Percentiles rank a stretch among this genome's conserved stretches.
Evolutionary conservation across 2,797 vertebrate genomes (phyloP).

Genomic region (Sebastes trivittatus): DNA sequence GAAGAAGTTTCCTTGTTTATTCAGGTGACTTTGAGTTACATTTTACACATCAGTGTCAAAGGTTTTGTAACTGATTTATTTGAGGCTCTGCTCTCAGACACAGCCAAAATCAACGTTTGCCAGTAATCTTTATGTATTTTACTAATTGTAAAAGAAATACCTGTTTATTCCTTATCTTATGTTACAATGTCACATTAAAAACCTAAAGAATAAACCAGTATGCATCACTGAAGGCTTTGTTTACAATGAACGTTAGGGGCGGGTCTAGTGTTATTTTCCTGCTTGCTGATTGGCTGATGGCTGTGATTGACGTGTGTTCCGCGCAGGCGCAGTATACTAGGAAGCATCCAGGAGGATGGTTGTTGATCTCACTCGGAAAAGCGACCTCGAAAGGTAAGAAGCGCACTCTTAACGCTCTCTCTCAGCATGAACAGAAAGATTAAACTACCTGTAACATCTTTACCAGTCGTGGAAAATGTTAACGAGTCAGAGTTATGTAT

Average conservation of each 20-base stretch:
- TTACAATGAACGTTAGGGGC: conserved; percentile 38
- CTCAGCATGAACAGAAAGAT: background rate
- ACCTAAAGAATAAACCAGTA: background rate
- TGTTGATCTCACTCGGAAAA: conserved; percentile 5
- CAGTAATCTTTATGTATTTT: background rate
- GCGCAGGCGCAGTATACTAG: conserved; percentile 51
- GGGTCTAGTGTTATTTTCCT: background rate
- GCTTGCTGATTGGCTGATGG: conserved; percentile 47
- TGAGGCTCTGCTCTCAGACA: background rate
- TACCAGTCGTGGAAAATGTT: fast-evolving
- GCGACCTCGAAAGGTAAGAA: conserved; percentile 50
- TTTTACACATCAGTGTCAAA: background rate
- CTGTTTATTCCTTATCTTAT: background rate
- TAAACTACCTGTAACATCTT: fast-evolving
- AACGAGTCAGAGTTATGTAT: fast-evolving
- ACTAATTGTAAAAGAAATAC: background rate
- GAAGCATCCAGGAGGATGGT: conserved; percentile 33
- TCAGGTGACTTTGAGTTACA: background rate
- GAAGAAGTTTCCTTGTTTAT: background rate
- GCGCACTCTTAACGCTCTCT: fast-evolving
- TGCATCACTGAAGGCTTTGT: conserved; percentile 17
- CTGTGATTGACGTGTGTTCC: background rate
- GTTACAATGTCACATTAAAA: background rate
- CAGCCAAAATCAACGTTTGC: background rate
- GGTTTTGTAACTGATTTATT: background rate